Evolutionary conservation across 2,113 vertebrate genomes (phyloP), one percentile per base, ranked within the genome.

Genomic region (Megalops atlanticus): DNA sequence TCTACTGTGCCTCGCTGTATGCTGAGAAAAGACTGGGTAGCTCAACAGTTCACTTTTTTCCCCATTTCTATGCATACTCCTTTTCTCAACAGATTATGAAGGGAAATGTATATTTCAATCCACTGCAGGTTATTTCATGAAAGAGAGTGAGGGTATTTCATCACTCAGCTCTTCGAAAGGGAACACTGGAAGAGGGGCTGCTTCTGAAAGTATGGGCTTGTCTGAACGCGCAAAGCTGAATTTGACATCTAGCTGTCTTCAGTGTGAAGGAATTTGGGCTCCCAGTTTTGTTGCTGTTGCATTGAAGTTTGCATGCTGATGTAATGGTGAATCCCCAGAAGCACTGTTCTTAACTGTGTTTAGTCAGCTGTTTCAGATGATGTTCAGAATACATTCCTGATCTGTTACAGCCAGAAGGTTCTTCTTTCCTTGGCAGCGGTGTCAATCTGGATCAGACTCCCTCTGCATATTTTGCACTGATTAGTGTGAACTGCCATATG

Each of bases 191-290:
- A n/a, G 52, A 54, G 47, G 72, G 80, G 54, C n/a, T 47, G n/a
- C 4, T 1, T 64, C 2, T 10, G 6, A 10, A 24, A 64, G n/a
- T 31, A 27, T 10, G 73, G 72, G 36, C 5, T 12, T 80, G 69
- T 64, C 27, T 73, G 1, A 0, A 38, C 0, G 36, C 35, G 58
- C 81, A 79, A 11, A 4, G 58, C 58, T 1, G 18, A 82, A 88
- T 89, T 80, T 87, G 89, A 82, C 41, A 80, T 69, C 81, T 86
- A 87, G 87, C 5, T 79, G 18, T 31, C 21, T 4, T 84, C 79
- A 78, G 69, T 81, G 75, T 72, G 43, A 72, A 80, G 87, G 84
- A 84, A 86, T 80, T 80, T 83, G 86, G 49, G 73, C 64, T 74
- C 76, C 81, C 33, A 40, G 45, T 81, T 72, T 71, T 69, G 78